Conservation (phyloP, 1,140 invertebrate species). For the Trinorchestia longiramus region DNA sequence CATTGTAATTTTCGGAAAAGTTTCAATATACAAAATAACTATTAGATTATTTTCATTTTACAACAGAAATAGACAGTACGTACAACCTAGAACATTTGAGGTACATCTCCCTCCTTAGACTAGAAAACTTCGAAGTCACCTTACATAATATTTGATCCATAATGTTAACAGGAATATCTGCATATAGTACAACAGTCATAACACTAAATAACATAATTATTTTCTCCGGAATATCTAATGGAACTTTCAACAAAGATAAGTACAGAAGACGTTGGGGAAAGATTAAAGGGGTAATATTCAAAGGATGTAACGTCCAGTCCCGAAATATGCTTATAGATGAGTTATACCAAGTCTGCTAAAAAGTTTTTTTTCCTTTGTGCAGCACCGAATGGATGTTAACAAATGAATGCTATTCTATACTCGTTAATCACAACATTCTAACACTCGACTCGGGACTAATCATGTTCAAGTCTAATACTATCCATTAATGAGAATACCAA, state of each 20-base stretch:
- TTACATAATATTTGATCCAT: constrained; percentile 48
- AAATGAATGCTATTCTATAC: not conserved
- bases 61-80: constrained; percentile 46
- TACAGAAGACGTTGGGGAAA: not conserved
- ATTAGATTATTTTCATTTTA: constrained; percentile 50
- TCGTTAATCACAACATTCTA: not conserved
- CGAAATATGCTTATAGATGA: not conserved
- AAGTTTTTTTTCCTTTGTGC: not conserved
- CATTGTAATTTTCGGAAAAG: not conserved
- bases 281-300: not conserved
- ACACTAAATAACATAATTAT: constrained; percentile 51
- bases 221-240: constrained; percentile 21
- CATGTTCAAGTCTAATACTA: not conserved
- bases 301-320: not conserved
- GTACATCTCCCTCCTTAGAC: constrained; percentile 46
- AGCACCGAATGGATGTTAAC: constrained; percentile 23
- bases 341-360: not conserved
- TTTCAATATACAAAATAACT: constrained; percentile 53
- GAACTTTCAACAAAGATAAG: not conserved
- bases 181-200: constrained; percentile 48
- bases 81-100: constrained; percentile 48
- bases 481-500: not conserved
- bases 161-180: constrained; percentile 49
- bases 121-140: constrained; percentile 41
- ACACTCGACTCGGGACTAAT: not conserved